phyloP scores from a whole-genome alignment of 2,797 vertebrate species.

The Amphiprion clarkii region DNA sequence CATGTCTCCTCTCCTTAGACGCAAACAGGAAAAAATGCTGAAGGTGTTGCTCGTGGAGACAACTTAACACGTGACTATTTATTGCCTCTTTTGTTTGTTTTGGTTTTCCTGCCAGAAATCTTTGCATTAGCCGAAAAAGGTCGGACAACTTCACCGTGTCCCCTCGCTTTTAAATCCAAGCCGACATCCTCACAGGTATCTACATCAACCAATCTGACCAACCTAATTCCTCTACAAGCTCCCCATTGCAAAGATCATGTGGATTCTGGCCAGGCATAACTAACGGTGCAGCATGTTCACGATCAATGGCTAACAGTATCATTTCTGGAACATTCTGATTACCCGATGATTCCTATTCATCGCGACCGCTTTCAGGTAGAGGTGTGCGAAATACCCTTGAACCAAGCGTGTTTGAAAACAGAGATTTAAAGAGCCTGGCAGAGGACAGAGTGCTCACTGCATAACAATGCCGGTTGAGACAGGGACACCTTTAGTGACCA shows the following conservation, averaged over 20 bases:
- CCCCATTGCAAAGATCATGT: background rate
- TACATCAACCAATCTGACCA: conserved; percentile 8
- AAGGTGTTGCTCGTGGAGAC: background rate
- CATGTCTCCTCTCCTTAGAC: conserved; percentile 68
- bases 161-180: background rate
- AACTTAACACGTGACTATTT: background rate
- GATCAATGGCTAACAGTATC: conserved; percentile 24
- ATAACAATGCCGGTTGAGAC: conserved; percentile 69
- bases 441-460: conserved; percentile 63
- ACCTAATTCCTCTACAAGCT: conserved; percentile 8
- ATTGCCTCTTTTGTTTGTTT: background rate
- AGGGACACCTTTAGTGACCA: conserved; percentile 70
- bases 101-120: background rate
- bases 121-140: background rate
- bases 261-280: conserved; percentile 4
- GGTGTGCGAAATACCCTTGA: conserved; percentile 63
- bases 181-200: too few species aligned
- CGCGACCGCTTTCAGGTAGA: conserved; percentile 45
- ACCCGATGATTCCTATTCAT: conserved; percentile 59
- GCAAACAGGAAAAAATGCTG: conserved; percentile 15
- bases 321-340: conserved; percentile 43
- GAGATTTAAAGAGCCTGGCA: conserved; percentile 60
- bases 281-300: conserved; percentile 28
- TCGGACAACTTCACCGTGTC: background rate
- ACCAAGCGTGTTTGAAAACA: conserved; percentile 64